Conservation (phyloP, 2,888 invertebrate genomes). For the Hartigia nigra region DNA sequence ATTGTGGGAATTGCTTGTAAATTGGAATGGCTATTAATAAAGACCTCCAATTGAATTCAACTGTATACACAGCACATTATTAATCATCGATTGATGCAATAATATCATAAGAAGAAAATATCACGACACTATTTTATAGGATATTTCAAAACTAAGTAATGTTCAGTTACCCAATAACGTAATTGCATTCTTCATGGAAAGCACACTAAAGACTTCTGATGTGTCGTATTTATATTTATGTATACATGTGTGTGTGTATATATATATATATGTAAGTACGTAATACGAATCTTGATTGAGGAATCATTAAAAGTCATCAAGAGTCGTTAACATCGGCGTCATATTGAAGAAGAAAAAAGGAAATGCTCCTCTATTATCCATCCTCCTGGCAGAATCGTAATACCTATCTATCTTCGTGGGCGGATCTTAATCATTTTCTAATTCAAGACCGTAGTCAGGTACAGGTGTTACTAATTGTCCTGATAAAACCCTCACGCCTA, state of each 20-base stretch:
- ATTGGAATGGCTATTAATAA: not conserved
- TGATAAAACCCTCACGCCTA: slow-evolving; percentile 34
- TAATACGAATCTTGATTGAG: not conserved
- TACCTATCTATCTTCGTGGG: slow-evolving; percentile 28
- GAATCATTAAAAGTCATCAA: not conserved
- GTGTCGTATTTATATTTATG: too few relatives aligned
- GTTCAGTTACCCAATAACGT: not conserved
- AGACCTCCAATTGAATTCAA: not conserved
- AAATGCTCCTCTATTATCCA: not conserved
- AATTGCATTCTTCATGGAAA: not conserved
- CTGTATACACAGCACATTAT: not conserved
- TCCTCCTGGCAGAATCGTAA: slow-evolving; percentile 1
- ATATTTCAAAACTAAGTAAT: too few relatives aligned
- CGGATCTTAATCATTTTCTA: slow-evolving; percentile 32
- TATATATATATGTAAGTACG: not conserved
- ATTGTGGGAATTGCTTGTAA: not conserved
- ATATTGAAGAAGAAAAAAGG: not conserved
- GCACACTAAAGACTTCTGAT: not conserved
- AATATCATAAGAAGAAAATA: not conserved
- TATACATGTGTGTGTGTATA: not conserved
- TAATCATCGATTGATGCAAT: not conserved
- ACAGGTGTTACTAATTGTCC: slow-evolving; percentile 43
- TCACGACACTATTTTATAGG: not conserved
- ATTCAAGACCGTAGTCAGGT: slow-evolving; percentile 5
- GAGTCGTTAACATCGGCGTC: not conserved